phyloP scores from a whole-genome alignment of 2,797 vertebrate species.

The Myotis vivesi region DNA sequence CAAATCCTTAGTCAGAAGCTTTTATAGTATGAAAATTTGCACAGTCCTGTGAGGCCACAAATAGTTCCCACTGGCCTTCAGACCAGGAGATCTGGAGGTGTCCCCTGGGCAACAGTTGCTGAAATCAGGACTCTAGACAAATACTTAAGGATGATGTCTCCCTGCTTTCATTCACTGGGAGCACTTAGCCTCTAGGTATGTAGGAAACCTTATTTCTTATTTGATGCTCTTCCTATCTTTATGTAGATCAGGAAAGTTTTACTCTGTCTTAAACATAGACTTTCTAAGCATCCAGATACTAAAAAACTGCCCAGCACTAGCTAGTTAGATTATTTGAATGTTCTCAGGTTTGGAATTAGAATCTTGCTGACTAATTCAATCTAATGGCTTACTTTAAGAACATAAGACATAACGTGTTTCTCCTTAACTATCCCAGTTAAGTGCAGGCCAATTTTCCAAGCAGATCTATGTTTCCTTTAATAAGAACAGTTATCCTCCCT shows the following conservation, averaged over 20 bases:
- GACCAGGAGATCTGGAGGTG: background rate
- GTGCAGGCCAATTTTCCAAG: background rate
- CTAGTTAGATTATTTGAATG: background rate
- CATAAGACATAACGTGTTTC: background rate
- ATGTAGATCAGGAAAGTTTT: background rate
- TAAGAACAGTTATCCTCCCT: background rate
- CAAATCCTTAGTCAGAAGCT: background rate
- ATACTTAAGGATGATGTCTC: background rate
- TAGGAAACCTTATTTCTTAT: background rate
- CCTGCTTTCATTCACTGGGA: background rate
- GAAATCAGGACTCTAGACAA: background rate
- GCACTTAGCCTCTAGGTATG: background rate
- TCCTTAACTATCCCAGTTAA: background rate
- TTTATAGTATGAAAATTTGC: background rate
- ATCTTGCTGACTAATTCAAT: background rate
- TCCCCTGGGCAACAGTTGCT: background rate
- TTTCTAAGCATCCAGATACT: background rate
- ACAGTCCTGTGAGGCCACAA: background rate
- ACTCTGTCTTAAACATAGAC: background rate
- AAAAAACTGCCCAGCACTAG: background rate
- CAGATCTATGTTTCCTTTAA: conserved; percentile 9
- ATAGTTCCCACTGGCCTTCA: background rate
- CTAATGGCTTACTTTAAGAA: background rate
- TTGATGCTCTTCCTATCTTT: too few relatives aligned
- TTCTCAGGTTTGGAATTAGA: background rate